Conservation (phyloP, 2,888 invertebrate genomes). For the Acleris holmiana region DNA sequence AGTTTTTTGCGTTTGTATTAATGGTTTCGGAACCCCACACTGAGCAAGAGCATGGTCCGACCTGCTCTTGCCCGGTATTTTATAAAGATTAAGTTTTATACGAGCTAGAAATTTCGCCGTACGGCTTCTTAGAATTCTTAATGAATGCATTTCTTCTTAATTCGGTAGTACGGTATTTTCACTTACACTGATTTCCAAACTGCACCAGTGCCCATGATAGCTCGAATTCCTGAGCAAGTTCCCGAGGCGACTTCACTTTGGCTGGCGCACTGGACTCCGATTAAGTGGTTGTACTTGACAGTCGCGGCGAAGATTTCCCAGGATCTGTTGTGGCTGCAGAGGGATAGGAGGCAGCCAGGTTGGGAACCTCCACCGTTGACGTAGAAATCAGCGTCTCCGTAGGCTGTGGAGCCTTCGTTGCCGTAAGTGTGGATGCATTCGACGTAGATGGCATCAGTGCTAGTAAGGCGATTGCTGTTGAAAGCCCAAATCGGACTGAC, state of each 20-base stretch:
- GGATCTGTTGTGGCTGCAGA: slow-evolving; percentile 28
- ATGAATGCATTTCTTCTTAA: too few relatives aligned
- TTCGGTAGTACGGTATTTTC: background rate
- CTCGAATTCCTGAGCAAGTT: slow-evolving; percentile 9
- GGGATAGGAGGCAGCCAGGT: slow-evolving; percentile 21
- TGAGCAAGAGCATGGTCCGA: too few relatives aligned
- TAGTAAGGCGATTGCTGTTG: slow-evolving; percentile 26
- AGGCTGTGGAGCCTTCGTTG: slow-evolving; percentile 16
- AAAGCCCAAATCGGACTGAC: slow-evolving; percentile 31
- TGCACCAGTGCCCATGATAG: slow-evolving; percentile 21
- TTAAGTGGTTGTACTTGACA: slow-evolving; percentile 27
- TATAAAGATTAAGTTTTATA: too few relatives aligned
- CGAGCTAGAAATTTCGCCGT: too few relatives aligned
- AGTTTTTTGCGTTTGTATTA: too few relatives aligned
- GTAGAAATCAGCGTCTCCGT: slow-evolving; percentile 30
- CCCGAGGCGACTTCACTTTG: slow-evolving; percentile 1
- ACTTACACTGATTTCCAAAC: slow-evolving; percentile 16
- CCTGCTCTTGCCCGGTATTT: too few relatives aligned
- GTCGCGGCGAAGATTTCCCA: slow-evolving; percentile 31
- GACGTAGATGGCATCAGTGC: slow-evolving; percentile 31
- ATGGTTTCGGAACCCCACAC: too few relatives aligned
- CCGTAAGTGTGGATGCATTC: slow-evolving; percentile 35
- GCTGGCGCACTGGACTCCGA: slow-evolving; percentile 14
- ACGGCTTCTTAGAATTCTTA: too few relatives aligned
- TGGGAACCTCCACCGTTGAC: slow-evolving; percentile 33